phyloP scores from a whole-genome alignment of 2,113 vertebrate genomes.

The Lepus europaeus region DNA sequence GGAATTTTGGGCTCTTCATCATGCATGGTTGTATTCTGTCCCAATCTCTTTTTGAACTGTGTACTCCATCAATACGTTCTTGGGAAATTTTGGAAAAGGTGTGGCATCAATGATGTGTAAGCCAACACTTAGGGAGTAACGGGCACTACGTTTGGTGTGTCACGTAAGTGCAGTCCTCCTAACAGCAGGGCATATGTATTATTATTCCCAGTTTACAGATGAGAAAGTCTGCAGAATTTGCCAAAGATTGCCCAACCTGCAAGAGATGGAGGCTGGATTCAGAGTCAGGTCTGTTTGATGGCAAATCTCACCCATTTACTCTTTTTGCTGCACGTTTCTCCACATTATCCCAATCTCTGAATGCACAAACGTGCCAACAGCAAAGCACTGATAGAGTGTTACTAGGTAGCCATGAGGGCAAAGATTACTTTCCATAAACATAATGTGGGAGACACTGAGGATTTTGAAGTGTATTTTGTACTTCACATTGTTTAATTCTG shows the following conservation, averaged over 20 bases:
- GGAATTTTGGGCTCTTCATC: background rate
- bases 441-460: background rate
- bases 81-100: background rate
- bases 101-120: background rate
- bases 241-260: background rate
- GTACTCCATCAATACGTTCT: background rate
- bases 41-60: background rate
- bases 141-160: background rate
- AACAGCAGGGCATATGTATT: background rate
- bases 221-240: background rate
- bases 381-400: background rate
- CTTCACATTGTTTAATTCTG: conserved; percentile 68
- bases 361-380: background rate
- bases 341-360: background rate
- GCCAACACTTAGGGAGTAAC: background rate
- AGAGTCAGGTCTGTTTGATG: background rate
- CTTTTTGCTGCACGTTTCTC: background rate
- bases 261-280: background rate
- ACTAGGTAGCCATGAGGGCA: background rate
- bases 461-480: background rate
- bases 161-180: background rate
- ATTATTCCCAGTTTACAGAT: background rate
- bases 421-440: background rate
- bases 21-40: accelerated
- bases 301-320: background rate